Percentiles rank a stretch among this genome's conserved stretches.
Evolutionary conservation across 2,113 vertebrate genomes (phyloP).

Genomic region (Nesogale talazaci): DNA sequence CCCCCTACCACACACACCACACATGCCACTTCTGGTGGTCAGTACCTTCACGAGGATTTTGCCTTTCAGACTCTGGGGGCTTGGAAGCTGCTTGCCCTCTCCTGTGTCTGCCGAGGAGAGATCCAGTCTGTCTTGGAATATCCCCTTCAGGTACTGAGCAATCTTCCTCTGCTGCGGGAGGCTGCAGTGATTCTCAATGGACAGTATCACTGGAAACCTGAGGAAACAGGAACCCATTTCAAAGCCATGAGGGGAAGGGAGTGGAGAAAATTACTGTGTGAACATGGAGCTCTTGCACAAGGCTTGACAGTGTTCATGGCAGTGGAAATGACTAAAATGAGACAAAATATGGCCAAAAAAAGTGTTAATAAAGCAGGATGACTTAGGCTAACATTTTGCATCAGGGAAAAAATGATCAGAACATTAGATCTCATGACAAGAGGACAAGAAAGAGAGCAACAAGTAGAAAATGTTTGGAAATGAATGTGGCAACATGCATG

Average conservation of each 20-base stretch:
- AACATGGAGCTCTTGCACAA: neutral
- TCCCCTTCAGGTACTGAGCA: conserved; percentile 94
- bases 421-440: neutral
- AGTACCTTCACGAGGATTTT: conserved; percentile 98
- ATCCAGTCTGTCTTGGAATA: conserved; percentile 95
- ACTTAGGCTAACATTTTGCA: neutral
- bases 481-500: no score
- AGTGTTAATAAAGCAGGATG: neutral
- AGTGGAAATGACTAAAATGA: neutral
- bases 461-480: no score
- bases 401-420: neutral
- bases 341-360: neutral
- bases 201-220: conserved; percentile 96
- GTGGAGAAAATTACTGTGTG: neutral
- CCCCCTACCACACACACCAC: neutral
- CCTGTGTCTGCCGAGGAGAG: conserved; percentile 87
- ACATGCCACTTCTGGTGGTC: neutral
- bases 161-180: conserved; percentile 98
- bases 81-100: conserved; percentile 93
- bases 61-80: conserved; percentile 93
- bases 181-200: conserved; percentile 98
- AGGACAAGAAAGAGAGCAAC: neutral
- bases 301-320: neutral
- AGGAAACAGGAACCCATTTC: neutral
- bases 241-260: neutral